These are phyloP conservation scores for Cariama cristata DNA, from an alignment of 2,113 vertebrate species.

Conservation along the genomic window DNA sequence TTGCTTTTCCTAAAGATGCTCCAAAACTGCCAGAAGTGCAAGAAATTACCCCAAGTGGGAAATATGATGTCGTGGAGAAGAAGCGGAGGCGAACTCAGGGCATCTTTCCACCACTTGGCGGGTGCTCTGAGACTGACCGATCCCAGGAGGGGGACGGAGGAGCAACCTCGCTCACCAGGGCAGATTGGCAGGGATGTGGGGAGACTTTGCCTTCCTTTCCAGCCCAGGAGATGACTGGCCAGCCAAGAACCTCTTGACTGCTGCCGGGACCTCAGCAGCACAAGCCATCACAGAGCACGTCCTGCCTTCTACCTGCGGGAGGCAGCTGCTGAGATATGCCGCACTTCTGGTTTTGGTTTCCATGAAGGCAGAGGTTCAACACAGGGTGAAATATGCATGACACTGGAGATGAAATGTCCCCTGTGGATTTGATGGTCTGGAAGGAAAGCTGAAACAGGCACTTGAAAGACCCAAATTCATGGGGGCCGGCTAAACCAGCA, in stretches of 20 bases:
- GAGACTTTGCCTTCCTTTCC: background rate
- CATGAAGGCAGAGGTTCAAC: background rate
- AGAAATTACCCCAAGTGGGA: accelerated
- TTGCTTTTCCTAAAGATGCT: background rate
- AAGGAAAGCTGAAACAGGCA: background rate
- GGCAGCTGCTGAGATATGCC: background rate
- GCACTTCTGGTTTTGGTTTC: background rate
- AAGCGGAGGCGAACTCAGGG: background rate
- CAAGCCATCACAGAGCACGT: accelerated
- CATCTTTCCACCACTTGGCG: background rate
- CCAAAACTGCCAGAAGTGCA: background rate
- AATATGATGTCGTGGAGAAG: background rate
- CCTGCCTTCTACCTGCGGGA: background rate
- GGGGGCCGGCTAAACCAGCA: background rate
- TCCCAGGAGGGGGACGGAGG: background rate
- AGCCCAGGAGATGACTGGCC: background rate
- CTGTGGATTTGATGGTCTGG: background rate
- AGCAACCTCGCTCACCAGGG: background rate
- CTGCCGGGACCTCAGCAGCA: background rate
- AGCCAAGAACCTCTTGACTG: accelerated
- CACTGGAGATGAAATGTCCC: background rate
- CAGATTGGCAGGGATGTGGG: background rate
- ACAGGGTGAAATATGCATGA: background rate
- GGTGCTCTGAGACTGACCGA: accelerated
- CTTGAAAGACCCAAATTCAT: background rate